Percentiles rank a stretch among this genome's conserved stretches.
Evolutionary conservation across 1,140 invertebrate species (phyloP).

Genomic region (Drosophila seguyi): DNA sequence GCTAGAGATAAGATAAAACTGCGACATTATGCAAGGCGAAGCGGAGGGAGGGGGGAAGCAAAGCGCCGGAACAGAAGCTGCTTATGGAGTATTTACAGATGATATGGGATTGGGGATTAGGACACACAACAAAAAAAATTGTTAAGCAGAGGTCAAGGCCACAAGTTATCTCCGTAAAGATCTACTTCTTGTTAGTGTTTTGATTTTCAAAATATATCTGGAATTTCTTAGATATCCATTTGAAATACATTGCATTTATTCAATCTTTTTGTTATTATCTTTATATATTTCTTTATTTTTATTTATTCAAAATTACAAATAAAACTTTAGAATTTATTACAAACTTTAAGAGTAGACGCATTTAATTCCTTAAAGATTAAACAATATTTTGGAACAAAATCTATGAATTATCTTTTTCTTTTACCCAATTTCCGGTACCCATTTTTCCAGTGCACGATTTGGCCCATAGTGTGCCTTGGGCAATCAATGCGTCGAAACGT

Average conservation of each 20-base stretch:
- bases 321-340: neutral
- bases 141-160: neutral
- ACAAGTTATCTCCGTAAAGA: neutral
- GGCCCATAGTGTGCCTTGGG: conserved; percentile 56
- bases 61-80: conserved; percentile 24
- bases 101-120: conserved; percentile 1
- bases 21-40: conserved; percentile 27
- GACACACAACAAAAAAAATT: neutral
- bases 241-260: too few relatives aligned
- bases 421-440: neutral
- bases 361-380: neutral
- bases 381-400: neutral
- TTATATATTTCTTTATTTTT: too few relatives aligned
- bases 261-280: neutral
- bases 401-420: too few relatives aligned
- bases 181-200: neutral
- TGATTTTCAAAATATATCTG: neutral
- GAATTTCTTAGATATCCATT: accelerated
- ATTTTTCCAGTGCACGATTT: neutral
- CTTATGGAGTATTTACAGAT: conserved; percentile 22
- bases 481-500: conserved; percentile 52
- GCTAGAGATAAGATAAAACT: conserved; percentile 69
- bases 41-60: neutral
- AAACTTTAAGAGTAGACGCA: neutral
- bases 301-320: neutral